A percentile compares a stretch with the other conserved stretches of the same genome.
These are phyloP conservation scores for Amblyopsis hoosieri DNA, from an alignment of 2,797 vertebrate genomes.

Conservation along the genomic window DNA sequence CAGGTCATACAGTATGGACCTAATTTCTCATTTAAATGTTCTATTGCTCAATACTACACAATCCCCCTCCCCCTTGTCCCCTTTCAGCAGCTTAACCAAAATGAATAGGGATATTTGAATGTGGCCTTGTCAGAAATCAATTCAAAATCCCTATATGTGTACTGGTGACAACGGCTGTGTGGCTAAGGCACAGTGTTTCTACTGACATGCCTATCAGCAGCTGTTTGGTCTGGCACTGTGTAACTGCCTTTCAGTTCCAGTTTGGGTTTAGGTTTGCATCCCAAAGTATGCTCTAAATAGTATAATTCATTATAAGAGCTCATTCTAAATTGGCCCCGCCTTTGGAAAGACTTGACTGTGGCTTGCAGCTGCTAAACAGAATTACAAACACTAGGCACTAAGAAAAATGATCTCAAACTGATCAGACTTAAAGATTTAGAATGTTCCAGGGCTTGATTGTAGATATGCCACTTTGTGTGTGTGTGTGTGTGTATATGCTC, in stretches of 20 bases:
- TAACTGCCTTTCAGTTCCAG: neutral
- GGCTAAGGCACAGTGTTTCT: neutral
- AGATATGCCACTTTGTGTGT: conserved; percentile 35
- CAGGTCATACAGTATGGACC: too few species aligned
- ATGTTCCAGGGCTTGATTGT: conserved; percentile 38
- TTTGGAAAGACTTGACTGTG: conserved; percentile 3
- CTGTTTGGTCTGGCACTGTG: neutral
- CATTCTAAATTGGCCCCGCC: conserved; percentile 9
- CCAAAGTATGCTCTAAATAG: neutral
- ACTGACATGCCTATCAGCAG: neutral
- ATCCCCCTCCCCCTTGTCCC: conserved; percentile 24
- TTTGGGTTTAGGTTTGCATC: conserved; percentile 10
- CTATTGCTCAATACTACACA: neutral
- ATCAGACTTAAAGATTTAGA: conserved; percentile 2
- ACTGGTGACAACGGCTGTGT: neutral
- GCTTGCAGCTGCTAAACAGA: neutral
- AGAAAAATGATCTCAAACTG: neutral
- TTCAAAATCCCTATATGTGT: conserved; percentile 27
- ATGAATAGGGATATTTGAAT: conserved; percentile 37
- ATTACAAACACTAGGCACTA: neutral
- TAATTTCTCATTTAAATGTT: neutral
- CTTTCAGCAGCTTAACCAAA: conserved; percentile 76
- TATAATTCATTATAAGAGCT: conserved; percentile 2
- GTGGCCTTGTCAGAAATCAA: conserved; percentile 38
- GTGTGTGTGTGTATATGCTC: conserved; percentile 34